Evolutionary conservation across 2,113 vertebrate genomes (phyloP), one percentile per base, ranked within the genome.

Genomic region (human): DNA sequence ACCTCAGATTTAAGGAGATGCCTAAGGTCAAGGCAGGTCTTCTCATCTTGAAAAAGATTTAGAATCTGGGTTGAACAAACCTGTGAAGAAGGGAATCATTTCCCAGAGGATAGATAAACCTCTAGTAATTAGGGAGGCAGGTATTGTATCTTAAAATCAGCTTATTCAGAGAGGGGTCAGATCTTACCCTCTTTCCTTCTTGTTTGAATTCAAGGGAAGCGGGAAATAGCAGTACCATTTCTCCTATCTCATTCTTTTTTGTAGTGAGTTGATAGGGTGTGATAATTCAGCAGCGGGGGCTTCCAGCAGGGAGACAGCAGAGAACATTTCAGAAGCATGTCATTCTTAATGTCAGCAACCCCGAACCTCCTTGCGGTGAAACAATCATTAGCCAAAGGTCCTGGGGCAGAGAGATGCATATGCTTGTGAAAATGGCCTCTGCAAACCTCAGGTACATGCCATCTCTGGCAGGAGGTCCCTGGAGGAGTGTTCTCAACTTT

Each of bases 1-100:
- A 93, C 40, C 45, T 93, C 57, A 43, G 20, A 68, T 94, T 86
- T 88, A 38, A 86, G 75, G 43, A 14, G 38, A 8, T 59, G 4
- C 3, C 30, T 9, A 20, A 43, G 6, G 18, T 20, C 30, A 48
- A 12, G 27, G 6, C 25, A 25, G 14, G 38, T 55, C 64, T 64
- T 93, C n/a, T 93, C 16, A 78, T 91, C 20, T 40, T 93, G 64
- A 75, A n/a, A 88, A 92, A 43, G 38, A 55, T 40, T 59, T 93
- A 86, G 45, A 95, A 59, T 78, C 22, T 86, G 27, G 48, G 43
- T 25, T 40, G 27, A 59, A 50, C n/a, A 93, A 86, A 82, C 5
- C 50, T 68, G 3, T 70, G 43, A 88, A 25, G 25, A 66, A 80
- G 64, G 84, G 30, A 40, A 75, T 45, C 50, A 35, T 80, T 40